A percentile compares a stretch with the other conserved stretches of the same genome.
Conservation (phyloP, 2,113 vertebrate species). For the Erythrocercus mccallii region DNA sequence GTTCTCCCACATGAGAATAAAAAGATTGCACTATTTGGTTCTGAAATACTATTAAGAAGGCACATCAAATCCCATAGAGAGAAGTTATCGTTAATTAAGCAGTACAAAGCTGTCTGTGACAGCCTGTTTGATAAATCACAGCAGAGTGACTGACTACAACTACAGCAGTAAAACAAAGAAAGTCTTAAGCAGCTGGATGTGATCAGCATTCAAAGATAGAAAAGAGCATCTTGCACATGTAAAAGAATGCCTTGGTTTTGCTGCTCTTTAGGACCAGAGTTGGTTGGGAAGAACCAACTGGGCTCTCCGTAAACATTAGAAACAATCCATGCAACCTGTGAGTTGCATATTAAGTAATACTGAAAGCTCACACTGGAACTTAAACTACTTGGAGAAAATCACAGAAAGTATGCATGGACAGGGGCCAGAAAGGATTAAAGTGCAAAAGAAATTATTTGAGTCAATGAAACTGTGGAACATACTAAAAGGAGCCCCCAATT, state of each 20-base stretch:
- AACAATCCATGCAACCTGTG: background rate
- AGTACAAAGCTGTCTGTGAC: background rate
- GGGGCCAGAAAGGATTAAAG: background rate
- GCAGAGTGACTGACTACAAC: background rate
- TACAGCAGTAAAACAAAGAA: background rate
- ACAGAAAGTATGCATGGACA: background rate
- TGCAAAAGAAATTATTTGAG: background rate
- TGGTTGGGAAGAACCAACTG: background rate
- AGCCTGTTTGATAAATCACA: background rate
- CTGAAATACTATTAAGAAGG: background rate
- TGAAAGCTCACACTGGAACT: background rate
- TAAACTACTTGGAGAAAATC: background rate
- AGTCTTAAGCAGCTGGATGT: background rate
- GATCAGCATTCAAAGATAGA: background rate
- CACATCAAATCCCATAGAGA: background rate
- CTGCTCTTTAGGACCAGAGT: background rate
- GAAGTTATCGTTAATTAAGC: conserved; percentile 5
- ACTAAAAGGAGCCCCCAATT: background rate
- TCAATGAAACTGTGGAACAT: background rate
- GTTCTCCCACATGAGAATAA: background rate
- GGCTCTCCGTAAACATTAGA: background rate
- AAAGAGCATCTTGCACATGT: background rate
- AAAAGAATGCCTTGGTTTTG: background rate
- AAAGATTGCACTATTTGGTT: background rate
- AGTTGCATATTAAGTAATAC: background rate